Base-by-base conservation (phyloP, 2,888 invertebrate species). In the Caenorhabditis parvicauda region DNA sequence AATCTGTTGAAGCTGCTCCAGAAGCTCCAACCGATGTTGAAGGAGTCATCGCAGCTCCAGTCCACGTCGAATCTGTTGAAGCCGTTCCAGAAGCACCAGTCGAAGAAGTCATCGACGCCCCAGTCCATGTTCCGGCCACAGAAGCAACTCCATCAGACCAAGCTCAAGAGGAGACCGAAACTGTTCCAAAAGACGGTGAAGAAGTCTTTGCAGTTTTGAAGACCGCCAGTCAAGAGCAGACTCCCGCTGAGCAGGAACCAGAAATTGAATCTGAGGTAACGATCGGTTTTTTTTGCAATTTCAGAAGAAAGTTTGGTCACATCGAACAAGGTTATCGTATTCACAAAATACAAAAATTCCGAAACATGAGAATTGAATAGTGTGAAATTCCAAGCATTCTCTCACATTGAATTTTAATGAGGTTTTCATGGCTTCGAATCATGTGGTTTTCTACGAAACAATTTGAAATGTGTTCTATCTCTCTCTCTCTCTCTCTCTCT, bases 401-500 rank as follows among this genome's bases (percentile, higher is more conserved):
- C n/a, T n/a, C n/a, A n/a, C n/a, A n/a, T n/a, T n/a, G n/a, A n/a
- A n/a, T n/a, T n/a, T n/a, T n/a, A n/a, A n/a, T n/a, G n/a, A n/a
- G n/a, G n/a, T n/a, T n/a, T n/a, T n/a, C n/a, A n/a, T n/a, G n/a
- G n/a, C n/a, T n/a, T n/a, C n/a, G n/a, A n/a, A n/a, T n/a, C n/a
- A n/a, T n/a, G n/a, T n/a, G n/a, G n/a, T n/a, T n/a, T n/a, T n/a
- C 9, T 35, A 25, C 28, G 14, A 17, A 4, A 21, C 48, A 42
- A 24, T 48, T 47, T 44, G 42, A 47, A 48, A 48, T 48, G 37
- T 14, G 9, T 49, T 35, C 38, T 48, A 3, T 37, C 19, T 35
- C 48, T 50, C 44, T 44, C 22, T 51, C 22, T 27, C 28, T 45
- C 46, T 45, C 25, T 50, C 46, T 21, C n/a, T 37, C 22, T 29